These are phyloP conservation scores for Ictidomys tridecemlineatus DNA, from an alignment of 2,113 vertebrate species.

Conservation along the genomic window DNA sequence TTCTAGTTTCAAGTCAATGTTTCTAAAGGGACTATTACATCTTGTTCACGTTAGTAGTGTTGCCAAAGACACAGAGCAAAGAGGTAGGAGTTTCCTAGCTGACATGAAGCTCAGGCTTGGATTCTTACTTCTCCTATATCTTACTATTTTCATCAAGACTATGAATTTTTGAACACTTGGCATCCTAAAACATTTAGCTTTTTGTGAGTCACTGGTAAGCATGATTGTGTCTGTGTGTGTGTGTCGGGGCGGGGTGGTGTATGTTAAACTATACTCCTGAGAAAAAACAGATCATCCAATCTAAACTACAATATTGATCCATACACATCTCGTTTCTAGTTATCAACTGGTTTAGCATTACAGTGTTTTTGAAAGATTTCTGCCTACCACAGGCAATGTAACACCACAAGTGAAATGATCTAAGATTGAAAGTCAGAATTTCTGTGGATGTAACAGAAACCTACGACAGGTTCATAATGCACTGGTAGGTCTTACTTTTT, in stretches of 20 bases:
- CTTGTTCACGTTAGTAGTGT: not conserved
- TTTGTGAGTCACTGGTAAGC: conserved; percentile 21
- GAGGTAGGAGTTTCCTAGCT: not conserved
- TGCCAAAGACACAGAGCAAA: not conserved
- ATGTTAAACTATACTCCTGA: not conserved
- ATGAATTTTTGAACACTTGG: conserved; percentile 27
- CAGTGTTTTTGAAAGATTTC: not conserved
- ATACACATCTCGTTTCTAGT: not conserved
- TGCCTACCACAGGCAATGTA: not conserved
- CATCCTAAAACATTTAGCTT: not conserved
- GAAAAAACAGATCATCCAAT: not conserved
- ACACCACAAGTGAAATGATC: conserved; percentile 25
- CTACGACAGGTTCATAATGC: not conserved
- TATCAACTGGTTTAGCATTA: not conserved
- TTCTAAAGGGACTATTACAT: conserved; percentile 14
- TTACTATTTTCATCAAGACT: conserved; percentile 26
- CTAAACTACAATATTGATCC: not conserved
- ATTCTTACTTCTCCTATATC: not conserved
- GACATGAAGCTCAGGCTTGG: not conserved
- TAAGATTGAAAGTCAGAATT: conserved; percentile 52
- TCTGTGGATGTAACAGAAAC: conserved; percentile 6
- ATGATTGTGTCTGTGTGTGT: not conserved
- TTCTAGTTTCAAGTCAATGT: conserved; percentile 36
- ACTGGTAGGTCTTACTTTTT: not conserved
- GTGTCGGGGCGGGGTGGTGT: not conserved